Conservation (phyloP, 53 echinoderm and acorn worm species). For the Echinarachnius parma region DNA sequence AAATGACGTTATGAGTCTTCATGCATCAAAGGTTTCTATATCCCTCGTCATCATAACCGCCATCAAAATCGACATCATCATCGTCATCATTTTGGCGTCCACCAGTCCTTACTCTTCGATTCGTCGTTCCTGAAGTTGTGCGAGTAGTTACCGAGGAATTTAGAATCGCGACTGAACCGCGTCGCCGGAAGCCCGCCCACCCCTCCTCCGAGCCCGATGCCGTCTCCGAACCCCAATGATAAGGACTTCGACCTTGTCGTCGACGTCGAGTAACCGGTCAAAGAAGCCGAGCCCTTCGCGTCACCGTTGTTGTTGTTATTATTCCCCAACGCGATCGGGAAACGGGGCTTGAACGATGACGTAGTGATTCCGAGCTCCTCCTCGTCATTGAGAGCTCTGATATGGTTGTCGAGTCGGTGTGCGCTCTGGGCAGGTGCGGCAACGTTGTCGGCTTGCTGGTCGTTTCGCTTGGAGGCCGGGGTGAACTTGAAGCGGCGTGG, state of each 20-base stretch:
- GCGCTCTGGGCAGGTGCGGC: background rate
- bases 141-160: constrained; percentile 32
- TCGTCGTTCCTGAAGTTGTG: constrained; percentile 36
- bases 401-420: no score
- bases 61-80: no score
- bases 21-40: no score
- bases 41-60: no score
- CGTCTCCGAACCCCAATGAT: constrained; percentile 1
- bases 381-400: background rate
- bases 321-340: background rate
- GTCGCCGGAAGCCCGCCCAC: constrained; percentile 25
- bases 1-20: no score
- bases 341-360: constrained; percentile 34
- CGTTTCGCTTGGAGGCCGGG: constrained; percentile 8
- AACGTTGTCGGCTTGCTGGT: background rate
- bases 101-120: constrained; percentile 18
- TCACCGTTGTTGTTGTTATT: no score
- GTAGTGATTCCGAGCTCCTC: constrained; percentile 26
- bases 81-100: constrained; percentile 13
- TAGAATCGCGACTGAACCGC: constrained; percentile 3
- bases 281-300: background rate
- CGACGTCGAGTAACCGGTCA: background rate
- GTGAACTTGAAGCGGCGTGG: constrained; percentile 18
- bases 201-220: constrained; percentile 6
- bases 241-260: background rate